Evolutionary conservation across 2,797 vertebrate species (phyloP), one percentile per base, ranked within the genome.

Genomic region (Coregonus ussuriensis): DNA sequence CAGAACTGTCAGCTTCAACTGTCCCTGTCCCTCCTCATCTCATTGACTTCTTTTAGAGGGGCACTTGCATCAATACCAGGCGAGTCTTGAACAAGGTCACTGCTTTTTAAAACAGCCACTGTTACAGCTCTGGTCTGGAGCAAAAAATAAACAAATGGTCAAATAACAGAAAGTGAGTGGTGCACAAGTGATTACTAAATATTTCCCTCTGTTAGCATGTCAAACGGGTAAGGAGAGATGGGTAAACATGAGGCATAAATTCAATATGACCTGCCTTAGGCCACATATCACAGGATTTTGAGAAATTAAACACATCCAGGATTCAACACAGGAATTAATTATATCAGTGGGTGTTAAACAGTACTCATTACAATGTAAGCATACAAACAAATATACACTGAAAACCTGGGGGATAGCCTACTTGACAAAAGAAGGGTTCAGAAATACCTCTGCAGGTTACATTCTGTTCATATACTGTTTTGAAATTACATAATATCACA

Each of bases 1-100:
- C 6, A 62, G n/a, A 47, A 74, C 37, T 52, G 63, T 67, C 63
- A 33, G 37, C 18, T 53, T 69, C 3, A 62, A 70, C 67, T 75
- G 63, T 15, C 13, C 63, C 14, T 3, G 29, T 66, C 11, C 63
- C 25, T 66, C 18, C 25, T 65, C 63, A 31, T 66, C 63, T 66
- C 29, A 33, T 29, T 15, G 62, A 11, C 62, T 29, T 65, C 3
- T 4, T 65, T 65, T 11, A 65, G 25, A 66, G 29, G 4, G 63
- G 14, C 29, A 14, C 25, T 66, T 29, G 29, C 14, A 0, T 66
- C 14, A 66, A 7, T 33, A 31, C 25, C 29, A 66, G 25, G 6
- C 11, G 21, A 66, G 63, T 13, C 9, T 66, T 33, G 25, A 66
- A 66, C 11, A 33, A 31, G 29, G 14, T 33, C 63, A 66, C 63